Base-by-base conservation (phyloP, 2,888 invertebrate species). In the Drosophila setosimentum region DNA sequence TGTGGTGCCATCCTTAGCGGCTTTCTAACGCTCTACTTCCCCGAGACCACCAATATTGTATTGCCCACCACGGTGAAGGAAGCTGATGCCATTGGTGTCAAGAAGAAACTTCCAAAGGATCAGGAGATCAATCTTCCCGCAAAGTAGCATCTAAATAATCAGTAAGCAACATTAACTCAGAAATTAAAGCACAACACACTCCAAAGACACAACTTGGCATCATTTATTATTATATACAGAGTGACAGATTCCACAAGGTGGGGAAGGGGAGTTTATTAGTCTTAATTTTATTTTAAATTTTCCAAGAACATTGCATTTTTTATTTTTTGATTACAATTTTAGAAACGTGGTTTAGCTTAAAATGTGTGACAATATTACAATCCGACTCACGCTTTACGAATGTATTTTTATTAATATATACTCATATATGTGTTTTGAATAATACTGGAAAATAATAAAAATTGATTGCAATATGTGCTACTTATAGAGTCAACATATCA, bases 41-140 rank as follows among this genome's bases (percentile, higher is more conserved):
- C 95, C 1, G 95, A 95, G 93, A 95, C 95, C 4, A 94, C 95
- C 37, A 93, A 95, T 91, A 93, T 94, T 40, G 93, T 94, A 13
- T 91, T 95, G 53, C 95, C 95, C 2, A 95, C 95, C 87, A 95
- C 95, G 67, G 94, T 95, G 71, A 91, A 93, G 48, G 95, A 95
- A 80, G 95, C 95, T 0, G 94, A 95, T 84, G 91, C 92, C 32
- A 93, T 95, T 64, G 92, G 92, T 5, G 64, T 70, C 21, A 84
- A 86, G 50, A 87, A 87, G 55, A 85, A 89, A 50, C 67, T 71
- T 5, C 78, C 71, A n/a, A 71, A 77, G 76, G 64, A 42, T 53
- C 72, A 73, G 45, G 64, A 80, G 21, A 54, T 69, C 27, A 71
- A 68, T 27, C 54, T 61, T 40, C 42, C 67, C 21, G 62, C 67